Percentiles rank a stretch among this genome's conserved stretches.
These are phyloP conservation scores for Conopomorpha cramerella DNA, from an alignment of 1,140 invertebrate species.

Conservation along the genomic window DNA sequence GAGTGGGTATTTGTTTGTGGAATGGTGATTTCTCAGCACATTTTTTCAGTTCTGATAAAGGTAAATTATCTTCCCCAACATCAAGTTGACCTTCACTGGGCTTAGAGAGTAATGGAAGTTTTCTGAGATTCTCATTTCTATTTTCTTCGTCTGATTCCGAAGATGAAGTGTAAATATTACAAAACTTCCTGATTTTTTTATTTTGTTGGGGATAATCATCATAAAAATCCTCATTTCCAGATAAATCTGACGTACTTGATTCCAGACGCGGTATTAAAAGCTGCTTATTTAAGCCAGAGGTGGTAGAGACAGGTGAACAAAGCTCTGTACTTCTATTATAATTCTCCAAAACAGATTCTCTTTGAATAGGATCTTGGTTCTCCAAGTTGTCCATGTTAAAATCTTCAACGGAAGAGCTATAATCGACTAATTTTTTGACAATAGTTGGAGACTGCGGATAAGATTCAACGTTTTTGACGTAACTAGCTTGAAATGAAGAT, in stretches of 20 bases:
- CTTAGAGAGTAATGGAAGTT: too few species aligned
- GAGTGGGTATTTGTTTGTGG: slow-evolving; percentile 9
- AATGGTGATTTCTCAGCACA: slow-evolving; percentile 5
- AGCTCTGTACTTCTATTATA: slow-evolving; percentile 4
- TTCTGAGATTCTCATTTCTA: too few species aligned
- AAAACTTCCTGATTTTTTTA: neutral
- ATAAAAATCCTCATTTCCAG: slow-evolving; percentile 5
- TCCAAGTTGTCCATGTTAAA: neutral
- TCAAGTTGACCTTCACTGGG: slow-evolving; percentile 4
- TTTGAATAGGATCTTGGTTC: too few species aligned
- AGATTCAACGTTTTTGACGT: too few species aligned
- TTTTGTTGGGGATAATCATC: neutral
- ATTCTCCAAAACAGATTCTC: too few species aligned
- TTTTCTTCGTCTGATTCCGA: slow-evolving; percentile 9
- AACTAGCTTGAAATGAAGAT: too few species aligned
- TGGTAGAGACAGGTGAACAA: slow-evolving; percentile 6
- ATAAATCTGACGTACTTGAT: slow-evolving; percentile 2
- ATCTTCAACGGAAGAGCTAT: slow-evolving; percentile 8
- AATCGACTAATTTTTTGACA: slow-evolving; percentile 8
- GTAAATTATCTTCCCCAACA: slow-evolving; percentile 7
- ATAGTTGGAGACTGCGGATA: slow-evolving; percentile 2
- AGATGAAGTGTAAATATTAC: slow-evolving; percentile 4
- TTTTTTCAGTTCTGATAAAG: slow-evolving; percentile 8
- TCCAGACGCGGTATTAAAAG: too few species aligned
- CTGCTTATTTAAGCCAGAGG: slow-evolving; percentile 5